These are phyloP conservation scores for Cosmopolites sordidus DNA, from an alignment of 2,888 invertebrate species.

Conservation along the genomic window DNA sequence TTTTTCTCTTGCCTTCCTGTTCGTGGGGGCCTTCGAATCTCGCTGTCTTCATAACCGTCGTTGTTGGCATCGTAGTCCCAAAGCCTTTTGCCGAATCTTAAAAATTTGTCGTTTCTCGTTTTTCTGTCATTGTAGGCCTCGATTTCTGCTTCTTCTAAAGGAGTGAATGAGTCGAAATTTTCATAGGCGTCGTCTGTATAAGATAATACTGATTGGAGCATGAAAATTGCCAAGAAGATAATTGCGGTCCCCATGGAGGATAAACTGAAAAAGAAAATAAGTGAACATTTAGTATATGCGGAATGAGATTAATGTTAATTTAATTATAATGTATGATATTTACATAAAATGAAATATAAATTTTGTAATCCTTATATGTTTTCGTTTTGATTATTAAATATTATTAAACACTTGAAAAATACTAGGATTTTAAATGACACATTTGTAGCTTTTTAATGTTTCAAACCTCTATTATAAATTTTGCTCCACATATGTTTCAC, in stretches of 20 bases:
- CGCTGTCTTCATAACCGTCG: conserved; percentile 26
- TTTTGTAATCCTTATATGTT: no score
- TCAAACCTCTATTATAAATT: no score
- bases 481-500: no score
- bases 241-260: conserved; percentile 10
- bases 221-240: conserved; percentile 9
- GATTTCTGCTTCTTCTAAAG: conserved; percentile 13
- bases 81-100: conserved; percentile 33
- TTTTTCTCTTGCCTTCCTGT: conserved; percentile 34
- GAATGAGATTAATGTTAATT: no score
- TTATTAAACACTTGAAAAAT: no score
- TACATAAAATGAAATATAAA: no score
- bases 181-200: conserved; percentile 15
- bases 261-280: no score
- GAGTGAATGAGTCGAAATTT: conserved; percentile 1
- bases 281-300: no score
- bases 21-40: conserved; percentile 32
- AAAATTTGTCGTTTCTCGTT: conserved; percentile 30
- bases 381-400: no score
- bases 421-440: no score
- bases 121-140: conserved; percentile 18
- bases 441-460: no score
- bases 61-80: conserved; percentile 28
- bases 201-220: conserved; percentile 13
- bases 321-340: no score